Evolutionary conservation across 2,113 vertebrate genomes (phyloP).

Genomic region (Poeciliopsis retropinna): DNA sequence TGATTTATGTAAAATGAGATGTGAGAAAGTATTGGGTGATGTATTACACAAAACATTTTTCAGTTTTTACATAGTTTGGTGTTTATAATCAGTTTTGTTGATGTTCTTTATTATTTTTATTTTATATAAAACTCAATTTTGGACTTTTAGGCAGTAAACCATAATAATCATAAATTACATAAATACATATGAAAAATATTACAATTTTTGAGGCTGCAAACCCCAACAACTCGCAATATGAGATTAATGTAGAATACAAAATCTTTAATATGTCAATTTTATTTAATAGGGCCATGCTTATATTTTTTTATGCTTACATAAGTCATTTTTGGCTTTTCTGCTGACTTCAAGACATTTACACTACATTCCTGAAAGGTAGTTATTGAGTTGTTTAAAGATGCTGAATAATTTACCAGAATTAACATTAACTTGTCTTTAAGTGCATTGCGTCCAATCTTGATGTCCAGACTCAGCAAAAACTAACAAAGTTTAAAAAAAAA

Average conservation of each 20-base stretch:
- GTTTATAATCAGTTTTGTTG: neutral
- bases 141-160: neutral
- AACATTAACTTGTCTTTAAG: conserved; percentile 47
- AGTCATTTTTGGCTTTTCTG: neutral
- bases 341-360: conserved; percentile 8
- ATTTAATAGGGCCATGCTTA: neutral
- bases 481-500: neutral
- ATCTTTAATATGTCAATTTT: neutral
- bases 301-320: neutral
- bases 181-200: neutral
- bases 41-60: neutral
- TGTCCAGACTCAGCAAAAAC: conserved; percentile 40
- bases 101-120: neutral
- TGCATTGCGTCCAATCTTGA: conserved; percentile 28
- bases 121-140: neutral
- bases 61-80: neutral
- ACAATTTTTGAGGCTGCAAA: neutral
- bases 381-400: conserved; percentile 41
- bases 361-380: conserved; percentile 32
- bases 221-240: neutral
- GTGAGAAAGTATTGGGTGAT: neutral
- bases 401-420: conserved; percentile 62
- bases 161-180: neutral
- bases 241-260: neutral
- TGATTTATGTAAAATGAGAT: neutral